Base-by-base conservation (phyloP, 1,140 invertebrate genomes). In the Drosophila leontia region DNA sequence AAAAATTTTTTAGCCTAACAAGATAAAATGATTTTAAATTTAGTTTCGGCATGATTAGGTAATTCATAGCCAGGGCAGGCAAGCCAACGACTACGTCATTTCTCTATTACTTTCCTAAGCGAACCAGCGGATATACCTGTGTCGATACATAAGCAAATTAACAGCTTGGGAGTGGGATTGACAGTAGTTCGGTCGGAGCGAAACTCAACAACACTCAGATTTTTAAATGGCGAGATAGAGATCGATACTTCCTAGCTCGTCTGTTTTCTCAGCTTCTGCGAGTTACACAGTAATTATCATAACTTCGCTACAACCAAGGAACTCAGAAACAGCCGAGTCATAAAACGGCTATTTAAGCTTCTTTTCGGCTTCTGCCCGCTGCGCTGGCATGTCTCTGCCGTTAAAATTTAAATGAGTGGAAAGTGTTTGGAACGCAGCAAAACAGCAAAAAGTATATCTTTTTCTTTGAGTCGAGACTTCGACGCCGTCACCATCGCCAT, bases 321-420 rank as follows among this genome's bases (percentile, higher is more conserved):
- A 65, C 32, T 13, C 41, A 70, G 63, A 72, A 80, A 63, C 58
- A 64, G 69, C 41, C 48, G 44, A 47, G 50, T 53, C 77, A 72
- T 75, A 78, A 83, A 75, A 67, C 65, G 58, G 67, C 56, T 44
- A 75, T 68, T 63, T 78, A 64, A 68, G 64, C 59, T 58, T 69
- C 51, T 60, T 39, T 45, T 57, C 47, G 37, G 26, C 61, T 69
- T 51, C 35, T 69, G 50, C 50, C 41, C 19, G 45, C 51, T 12
- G 26, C 39, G 29, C 55, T 60, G 39, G 17, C 62, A 44, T 19
- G 76, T 62, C 59, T 37, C 60, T 65, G 61, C 76, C 78, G 62
- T 78, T 84, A 75, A 91, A 91, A 91, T 91, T 91, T 86, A 86
- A 91, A 91, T 86, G 78, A 91, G 87, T 91, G 87, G 87, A 91